Conservation (phyloP, 1,140 invertebrate species). For the Orussus abietinus region DNA sequence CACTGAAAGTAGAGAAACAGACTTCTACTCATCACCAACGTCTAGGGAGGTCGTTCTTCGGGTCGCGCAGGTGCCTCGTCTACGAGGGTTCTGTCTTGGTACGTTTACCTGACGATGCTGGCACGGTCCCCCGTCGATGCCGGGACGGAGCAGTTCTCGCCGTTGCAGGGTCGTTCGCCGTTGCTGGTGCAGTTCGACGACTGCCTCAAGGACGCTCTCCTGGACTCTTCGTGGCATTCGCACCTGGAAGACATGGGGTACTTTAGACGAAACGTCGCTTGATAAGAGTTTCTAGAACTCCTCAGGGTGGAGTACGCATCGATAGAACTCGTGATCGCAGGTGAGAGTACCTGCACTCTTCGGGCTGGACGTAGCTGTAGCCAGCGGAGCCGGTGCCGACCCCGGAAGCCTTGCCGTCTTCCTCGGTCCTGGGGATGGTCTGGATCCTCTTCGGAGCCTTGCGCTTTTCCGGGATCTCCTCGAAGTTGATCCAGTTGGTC, state of each 20-base stretch:
- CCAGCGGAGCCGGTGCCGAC: constrained; percentile 20
- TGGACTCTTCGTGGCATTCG: constrained; percentile 69
- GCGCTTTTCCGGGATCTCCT: constrained; percentile 75
- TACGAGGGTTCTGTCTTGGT: constrained; percentile 17
- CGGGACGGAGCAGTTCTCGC: constrained; percentile 25
- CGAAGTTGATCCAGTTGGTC: constrained; percentile 78
- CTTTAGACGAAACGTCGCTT: too few species aligned
- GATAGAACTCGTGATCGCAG: too few species aligned
- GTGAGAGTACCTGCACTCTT: constrained; percentile 60
- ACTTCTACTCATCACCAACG: constrained; percentile 47
- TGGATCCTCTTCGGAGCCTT: constrained; percentile 77
- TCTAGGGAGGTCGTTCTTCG: constrained; percentile 17
- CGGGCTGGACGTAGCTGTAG: constrained; percentile 77
- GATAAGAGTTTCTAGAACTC: too few species aligned
- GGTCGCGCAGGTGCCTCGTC: neutral
- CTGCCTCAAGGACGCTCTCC: constrained; percentile 29
- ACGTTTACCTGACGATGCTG: constrained; percentile 48
- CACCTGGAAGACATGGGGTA: too few species aligned
- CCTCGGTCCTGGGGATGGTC: constrained; percentile 61
- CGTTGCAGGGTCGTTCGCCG: constrained; percentile 27
- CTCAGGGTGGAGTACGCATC: too few species aligned
- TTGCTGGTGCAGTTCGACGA: constrained; percentile 23
- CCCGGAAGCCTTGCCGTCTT: constrained; percentile 32
- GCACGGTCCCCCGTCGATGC: constrained; percentile 24
- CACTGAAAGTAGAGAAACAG: constrained; percentile 54